Percentiles rank a stretch among this genome's conserved stretches.
Conservation (phyloP, 2,888 invertebrate genomes). For the Acanthosepion lycidas region DNA sequence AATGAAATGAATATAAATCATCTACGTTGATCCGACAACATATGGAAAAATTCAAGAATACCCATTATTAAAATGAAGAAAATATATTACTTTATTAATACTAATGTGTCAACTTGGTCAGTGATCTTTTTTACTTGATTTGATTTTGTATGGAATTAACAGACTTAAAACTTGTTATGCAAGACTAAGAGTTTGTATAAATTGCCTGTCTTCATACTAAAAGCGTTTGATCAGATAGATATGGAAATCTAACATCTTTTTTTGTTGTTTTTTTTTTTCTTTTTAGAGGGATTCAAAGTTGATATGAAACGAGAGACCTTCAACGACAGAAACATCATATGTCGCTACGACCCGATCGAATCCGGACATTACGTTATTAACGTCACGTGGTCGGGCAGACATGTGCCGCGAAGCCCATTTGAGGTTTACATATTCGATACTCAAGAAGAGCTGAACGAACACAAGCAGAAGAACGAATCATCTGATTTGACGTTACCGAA, state of each 20-base stretch:
- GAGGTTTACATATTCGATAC: conserved; percentile 99
- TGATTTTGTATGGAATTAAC: no score
- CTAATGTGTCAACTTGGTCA: no score
- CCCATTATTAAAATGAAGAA: no score
- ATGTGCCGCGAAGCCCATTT: conserved; percentile 98
- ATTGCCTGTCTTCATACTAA: no score
- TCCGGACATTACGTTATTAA: conserved; percentile 98
- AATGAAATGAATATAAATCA: no score
- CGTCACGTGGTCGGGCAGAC: conserved; percentile 98
- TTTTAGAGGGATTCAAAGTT: conserved; percentile 91
- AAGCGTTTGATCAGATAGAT: no score
- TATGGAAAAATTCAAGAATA: no score
- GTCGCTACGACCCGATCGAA: conserved; percentile 98
- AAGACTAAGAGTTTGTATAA: no score
- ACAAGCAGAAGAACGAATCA: conserved; percentile 23
- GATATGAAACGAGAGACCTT: conserved; percentile 99
- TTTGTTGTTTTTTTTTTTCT: background rate
- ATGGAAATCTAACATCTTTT: background rate
- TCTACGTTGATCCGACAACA: no score
- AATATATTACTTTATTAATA: no score
- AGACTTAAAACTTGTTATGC: no score
- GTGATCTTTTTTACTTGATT: no score
- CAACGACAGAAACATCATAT: conserved; percentile 96
- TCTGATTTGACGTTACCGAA: background rate
- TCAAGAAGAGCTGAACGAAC: conserved; percentile 85